Evolutionary conservation across 2,888 invertebrate genomes (phyloP).

Genomic region (Marasmarcha lunaedactyla): DNA sequence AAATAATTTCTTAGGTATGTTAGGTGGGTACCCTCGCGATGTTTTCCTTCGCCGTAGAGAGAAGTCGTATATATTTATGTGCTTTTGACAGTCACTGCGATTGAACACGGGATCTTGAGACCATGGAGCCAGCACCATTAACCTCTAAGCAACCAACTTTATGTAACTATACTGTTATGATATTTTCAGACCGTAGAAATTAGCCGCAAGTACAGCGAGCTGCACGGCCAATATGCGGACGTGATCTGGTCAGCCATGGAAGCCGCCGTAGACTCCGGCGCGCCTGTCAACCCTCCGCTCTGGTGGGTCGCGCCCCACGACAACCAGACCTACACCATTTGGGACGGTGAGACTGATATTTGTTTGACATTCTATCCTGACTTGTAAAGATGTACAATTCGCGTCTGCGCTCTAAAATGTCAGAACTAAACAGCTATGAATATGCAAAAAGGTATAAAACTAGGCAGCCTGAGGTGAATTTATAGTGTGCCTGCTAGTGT

Average conservation of each 20-base stretch:
- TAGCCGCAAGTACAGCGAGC: conserved; percentile 71
- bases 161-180: too few relatives aligned
- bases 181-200: conserved; percentile 73
- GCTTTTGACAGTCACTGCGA: too few relatives aligned
- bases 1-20: too few relatives aligned
- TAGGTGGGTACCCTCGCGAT: too few relatives aligned
- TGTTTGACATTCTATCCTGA: too few relatives aligned
- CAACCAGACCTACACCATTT: conserved; percentile 64
- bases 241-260: conserved; percentile 74
- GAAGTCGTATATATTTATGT: too few relatives aligned
- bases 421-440: background rate
- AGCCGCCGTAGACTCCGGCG: conserved; percentile 69
- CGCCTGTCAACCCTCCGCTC: conserved; percentile 83
- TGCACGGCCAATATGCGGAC: conserved; percentile 74
- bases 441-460: too few relatives aligned
- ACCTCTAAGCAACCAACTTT: too few relatives aligned
- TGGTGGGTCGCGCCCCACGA: conserved; percentile 88
- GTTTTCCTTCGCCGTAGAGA: too few relatives aligned
- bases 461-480: background rate
- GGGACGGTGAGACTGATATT: conserved; percentile 63
- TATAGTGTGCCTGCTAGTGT: background rate
- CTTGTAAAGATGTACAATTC: too few relatives aligned
- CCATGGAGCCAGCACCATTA: too few relatives aligned
- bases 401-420: background rate
- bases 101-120: too few relatives aligned